Base-by-base conservation (phyloP, 2,888 invertebrate genomes). In the Lamellibrachia columna region DNA sequence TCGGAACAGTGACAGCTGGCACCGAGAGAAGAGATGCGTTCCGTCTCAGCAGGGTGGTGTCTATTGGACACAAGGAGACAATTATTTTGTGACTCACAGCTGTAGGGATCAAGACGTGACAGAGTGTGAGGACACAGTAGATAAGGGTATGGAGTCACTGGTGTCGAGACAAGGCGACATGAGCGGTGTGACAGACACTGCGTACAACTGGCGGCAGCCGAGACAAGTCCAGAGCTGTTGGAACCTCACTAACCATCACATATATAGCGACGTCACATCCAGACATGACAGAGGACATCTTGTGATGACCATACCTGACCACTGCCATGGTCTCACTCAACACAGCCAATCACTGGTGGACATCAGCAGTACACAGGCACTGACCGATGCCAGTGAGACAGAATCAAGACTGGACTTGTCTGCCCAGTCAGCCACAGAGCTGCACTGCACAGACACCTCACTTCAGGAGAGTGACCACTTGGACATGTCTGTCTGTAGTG, bases 391-490 rank as follows among this genome's bases (percentile, higher is more conserved):
- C 15, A 75, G 75, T n/a, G 75, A 75, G 22, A 75, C 75, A 11
- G 75, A 75, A 15, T 75, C 75, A 75, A 75, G 22, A 22, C 75
- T 75, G 22, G 75, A 75, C 75, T 22, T 22, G 75, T 75, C 75
- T 6, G 75, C 75, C 15, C 75, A 15, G 75, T 75, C 75, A 75
- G 22, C 75, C 2, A 75, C 75, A 75, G 75, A 75, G 22, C 75
- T 75, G 15, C 75, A 75, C 75, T 75, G 75, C 75, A 75, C 75
- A n/a, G 75, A 75, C 75, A 75, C 75, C 6, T 75, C 75, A 2
- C 75, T 75, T 75, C 75, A 75, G 75, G n/a, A 75, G 75, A 75
- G 75, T 75, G 75, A 75, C 75, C 75, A 22, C 75, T 15, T 75
- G 75, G 75, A 75, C 75, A 22, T n/a, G n/a, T 75, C 75, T n/a